phyloP scores from a whole-genome alignment of 2,797 vertebrate species.

The Uromys caudimaculatus region DNA sequence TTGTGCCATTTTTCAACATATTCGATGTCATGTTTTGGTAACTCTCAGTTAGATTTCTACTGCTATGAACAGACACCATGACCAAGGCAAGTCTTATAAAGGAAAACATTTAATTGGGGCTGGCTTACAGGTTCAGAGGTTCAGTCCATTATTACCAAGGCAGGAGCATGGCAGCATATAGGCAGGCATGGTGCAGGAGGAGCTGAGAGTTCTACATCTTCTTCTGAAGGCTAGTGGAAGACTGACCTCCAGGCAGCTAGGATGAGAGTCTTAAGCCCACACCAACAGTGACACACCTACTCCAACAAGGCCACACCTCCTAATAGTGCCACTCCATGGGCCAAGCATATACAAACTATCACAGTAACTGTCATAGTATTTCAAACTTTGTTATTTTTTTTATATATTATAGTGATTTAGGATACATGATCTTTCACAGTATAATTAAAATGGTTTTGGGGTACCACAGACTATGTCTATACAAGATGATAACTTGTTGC shows the following conservation, averaged over 20 bases:
- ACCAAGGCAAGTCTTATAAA: not conserved
- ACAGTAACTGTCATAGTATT: not conserved
- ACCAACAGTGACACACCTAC: not conserved
- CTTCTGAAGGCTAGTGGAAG: not conserved
- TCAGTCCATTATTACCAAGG: not conserved
- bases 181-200: not conserved
- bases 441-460: not conserved
- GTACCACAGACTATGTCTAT: not conserved
- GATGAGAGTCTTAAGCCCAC: not conserved
- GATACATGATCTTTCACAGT: not conserved
- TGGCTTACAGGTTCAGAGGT: not conserved
- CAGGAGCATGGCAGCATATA: not conserved
- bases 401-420: not conserved
- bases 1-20: not conserved
- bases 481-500: not conserved
- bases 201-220: not conserved
- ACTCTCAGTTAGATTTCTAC: not conserved
- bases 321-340: not conserved
- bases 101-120: not conserved
- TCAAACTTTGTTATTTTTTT: not conserved
- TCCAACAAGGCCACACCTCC: not conserved
- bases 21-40: not conserved
- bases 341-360: not conserved
- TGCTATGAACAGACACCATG: not conserved
- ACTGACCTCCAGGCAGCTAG: not conserved